These are phyloP conservation scores for Todiramphus saurophagus DNA, from an alignment of 2,113 vertebrate species.

Conservation along the genomic window DNA sequence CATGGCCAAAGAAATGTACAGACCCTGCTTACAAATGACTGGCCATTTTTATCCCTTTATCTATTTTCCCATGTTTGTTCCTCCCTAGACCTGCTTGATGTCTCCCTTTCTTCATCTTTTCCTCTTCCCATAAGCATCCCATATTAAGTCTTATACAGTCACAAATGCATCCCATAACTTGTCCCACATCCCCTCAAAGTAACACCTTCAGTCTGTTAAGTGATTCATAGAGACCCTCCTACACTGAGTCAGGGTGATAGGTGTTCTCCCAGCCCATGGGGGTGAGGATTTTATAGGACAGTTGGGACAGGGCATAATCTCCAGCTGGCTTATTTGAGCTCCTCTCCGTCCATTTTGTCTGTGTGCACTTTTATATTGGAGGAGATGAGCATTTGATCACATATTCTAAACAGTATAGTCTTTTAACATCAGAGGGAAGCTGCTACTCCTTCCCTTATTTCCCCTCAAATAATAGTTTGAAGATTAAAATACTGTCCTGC, in stretches of 20 bases:
- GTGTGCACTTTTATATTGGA: not conserved
- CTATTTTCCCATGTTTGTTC: not conserved
- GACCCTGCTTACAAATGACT: not conserved
- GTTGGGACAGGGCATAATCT: accelerated
- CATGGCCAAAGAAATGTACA: not conserved
- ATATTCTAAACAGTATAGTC: not conserved
- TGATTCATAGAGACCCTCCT: not conserved
- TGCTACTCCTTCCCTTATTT: not conserved
- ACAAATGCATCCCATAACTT: not conserved
- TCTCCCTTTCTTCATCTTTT: not conserved
- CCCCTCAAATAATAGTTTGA: not conserved
- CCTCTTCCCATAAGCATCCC: not conserved
- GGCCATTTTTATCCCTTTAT: not conserved
- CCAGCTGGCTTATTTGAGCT: not conserved
- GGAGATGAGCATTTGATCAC: not conserved
- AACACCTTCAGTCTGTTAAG: not conserved
- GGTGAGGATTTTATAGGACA: not conserved
- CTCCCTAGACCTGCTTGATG: too few relatives aligned
- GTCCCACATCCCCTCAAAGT: not conserved
- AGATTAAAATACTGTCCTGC: not conserved
- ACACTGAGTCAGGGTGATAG: not conserved
- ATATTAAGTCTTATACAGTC: not conserved
- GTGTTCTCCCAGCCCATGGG: accelerated
- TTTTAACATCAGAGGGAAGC: not conserved
- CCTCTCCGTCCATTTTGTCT: not conserved